These are phyloP conservation scores for Calyptomena viridis DNA, from an alignment of 2,113 vertebrate genomes.

Conservation along the genomic window DNA sequence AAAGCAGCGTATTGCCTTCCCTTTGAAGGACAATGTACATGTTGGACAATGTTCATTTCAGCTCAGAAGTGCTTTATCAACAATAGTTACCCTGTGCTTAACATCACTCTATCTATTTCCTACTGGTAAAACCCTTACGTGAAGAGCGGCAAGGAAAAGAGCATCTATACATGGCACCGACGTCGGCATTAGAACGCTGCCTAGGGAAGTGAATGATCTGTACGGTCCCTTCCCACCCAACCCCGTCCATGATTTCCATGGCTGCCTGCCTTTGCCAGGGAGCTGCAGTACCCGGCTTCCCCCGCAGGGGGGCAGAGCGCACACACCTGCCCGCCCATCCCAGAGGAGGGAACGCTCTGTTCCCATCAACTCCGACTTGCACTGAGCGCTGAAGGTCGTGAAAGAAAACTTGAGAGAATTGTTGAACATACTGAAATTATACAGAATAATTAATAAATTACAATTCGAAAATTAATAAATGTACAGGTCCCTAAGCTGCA, in stretches of 20 bases:
- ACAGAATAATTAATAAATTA: not conserved
- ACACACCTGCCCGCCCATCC: not conserved
- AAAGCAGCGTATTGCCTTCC: not conserved
- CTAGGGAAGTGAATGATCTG: fast-evolving
- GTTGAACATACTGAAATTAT: not conserved
- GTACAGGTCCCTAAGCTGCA: not conserved
- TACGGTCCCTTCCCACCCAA: not conserved
- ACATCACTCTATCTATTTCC: not conserved
- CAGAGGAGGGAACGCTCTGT: not conserved
- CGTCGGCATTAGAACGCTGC: not conserved
- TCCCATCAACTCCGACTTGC: not conserved
- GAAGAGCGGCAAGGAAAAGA: not conserved
- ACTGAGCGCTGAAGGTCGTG: fast-evolving
- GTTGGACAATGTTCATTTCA: no score
- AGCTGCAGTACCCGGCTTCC: not conserved
- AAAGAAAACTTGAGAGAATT: not conserved
- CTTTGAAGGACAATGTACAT: not conserved
- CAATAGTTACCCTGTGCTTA: not conserved
- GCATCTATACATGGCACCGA: fast-evolving
- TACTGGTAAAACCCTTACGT: not conserved
- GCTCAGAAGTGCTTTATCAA: not conserved
- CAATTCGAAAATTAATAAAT: not conserved
- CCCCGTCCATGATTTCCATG: fast-evolving
- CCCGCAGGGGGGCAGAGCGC: not conserved
- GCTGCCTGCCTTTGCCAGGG: fast-evolving